Evolutionary conservation across 2,113 vertebrate species (phyloP).

Genomic region (Sorex fumeus): DNA sequence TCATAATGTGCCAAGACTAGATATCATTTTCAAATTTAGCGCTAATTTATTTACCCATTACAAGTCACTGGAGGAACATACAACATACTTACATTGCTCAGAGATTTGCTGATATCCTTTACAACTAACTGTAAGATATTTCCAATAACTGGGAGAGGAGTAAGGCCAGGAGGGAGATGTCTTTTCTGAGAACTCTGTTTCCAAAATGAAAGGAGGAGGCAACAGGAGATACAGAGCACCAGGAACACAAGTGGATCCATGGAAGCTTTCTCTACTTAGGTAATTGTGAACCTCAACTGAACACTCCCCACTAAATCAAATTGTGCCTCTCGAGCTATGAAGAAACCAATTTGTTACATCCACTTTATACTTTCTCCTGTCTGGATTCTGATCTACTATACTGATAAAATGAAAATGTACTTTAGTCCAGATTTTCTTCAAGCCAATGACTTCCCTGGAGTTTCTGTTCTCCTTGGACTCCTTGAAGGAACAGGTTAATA

Average conservation of each 20-base stretch:
- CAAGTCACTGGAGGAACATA: background rate
- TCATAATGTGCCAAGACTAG: too few species aligned
- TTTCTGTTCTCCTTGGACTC: too few species aligned
- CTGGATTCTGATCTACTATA: background rate
- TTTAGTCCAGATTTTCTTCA: too few species aligned
- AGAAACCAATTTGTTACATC: too few species aligned
- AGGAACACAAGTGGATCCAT: background rate
- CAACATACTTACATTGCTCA: conserved; percentile 63
- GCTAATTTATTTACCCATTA: background rate
- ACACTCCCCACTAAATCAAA: background rate
- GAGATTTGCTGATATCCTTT: conserved; percentile 6
- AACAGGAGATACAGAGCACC: background rate
- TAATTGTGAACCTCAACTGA: too few species aligned
- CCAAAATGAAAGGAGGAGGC: conserved; percentile 26
- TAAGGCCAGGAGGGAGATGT: conserved; percentile 66
- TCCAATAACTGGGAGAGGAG: conserved; percentile 66
- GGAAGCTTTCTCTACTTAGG: background rate
- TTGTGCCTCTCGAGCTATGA: background rate
- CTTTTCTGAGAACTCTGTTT: background rate
- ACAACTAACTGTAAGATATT: conserved; percentile 62
- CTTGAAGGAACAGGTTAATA: too few species aligned
- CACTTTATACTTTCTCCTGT: background rate
- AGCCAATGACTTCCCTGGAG: too few species aligned
- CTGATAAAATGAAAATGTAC: too few species aligned
- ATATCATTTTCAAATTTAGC: too few species aligned